These are phyloP conservation scores for Alca torda DNA, from an alignment of 2,797 vertebrate genomes.

Conservation along the genomic window DNA sequence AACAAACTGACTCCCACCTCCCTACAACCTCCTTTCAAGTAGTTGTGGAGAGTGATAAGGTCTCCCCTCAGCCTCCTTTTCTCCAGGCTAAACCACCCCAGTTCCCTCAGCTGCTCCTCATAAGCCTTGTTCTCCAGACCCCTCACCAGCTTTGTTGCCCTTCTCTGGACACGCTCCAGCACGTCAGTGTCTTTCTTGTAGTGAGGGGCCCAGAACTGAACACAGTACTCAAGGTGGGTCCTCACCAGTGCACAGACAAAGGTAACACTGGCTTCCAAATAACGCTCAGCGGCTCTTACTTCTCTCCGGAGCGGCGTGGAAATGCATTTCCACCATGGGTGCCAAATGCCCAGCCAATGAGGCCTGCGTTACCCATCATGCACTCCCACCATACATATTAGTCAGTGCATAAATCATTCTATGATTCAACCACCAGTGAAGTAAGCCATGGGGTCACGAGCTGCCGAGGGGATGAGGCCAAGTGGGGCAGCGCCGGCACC, in stretches of 20 bases:
- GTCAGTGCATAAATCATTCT: not conserved
- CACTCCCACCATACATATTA: accelerated
- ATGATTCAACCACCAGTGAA: accelerated
- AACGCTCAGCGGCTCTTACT: not conserved
- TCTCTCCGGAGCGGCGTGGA: not conserved
- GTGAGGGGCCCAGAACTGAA: not conserved
- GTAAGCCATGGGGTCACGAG: not conserved
- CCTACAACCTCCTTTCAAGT: not conserved
- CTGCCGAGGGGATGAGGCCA: not conserved
- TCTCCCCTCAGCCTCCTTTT: not conserved
- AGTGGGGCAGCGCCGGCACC: not conserved
- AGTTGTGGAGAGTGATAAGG: not conserved
- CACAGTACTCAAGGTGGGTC: not conserved
- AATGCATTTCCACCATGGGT: not conserved
- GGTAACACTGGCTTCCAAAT: not conserved
- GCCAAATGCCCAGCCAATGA: not conserved
- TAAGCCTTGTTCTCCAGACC: not conserved
- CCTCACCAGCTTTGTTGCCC: not conserved
- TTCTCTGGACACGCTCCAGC: not conserved
- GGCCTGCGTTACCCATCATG: accelerated
- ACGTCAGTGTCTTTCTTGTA: not conserved
- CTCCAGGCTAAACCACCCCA: not conserved
- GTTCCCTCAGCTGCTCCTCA: not conserved
- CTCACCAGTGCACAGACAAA: not conserved
- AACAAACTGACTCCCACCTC: not conserved